phyloP scores from a whole-genome alignment of 2,113 vertebrate species.

The Artemisiospiza belli region DNA sequence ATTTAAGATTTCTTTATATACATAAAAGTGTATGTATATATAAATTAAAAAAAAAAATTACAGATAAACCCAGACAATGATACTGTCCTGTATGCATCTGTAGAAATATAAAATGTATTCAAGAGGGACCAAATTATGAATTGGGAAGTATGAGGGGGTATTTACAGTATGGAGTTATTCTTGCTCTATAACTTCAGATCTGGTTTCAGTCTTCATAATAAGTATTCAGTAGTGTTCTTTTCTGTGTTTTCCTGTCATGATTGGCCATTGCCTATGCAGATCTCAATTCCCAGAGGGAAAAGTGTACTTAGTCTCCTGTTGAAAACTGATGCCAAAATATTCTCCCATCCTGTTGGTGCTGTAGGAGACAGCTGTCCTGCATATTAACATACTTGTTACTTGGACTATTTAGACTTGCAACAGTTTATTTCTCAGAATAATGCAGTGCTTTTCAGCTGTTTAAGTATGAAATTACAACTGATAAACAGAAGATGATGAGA shows the following conservation, averaged over 20 bases:
- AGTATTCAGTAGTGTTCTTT: neutral
- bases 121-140: neutral
- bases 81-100: neutral
- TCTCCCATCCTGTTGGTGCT: neutral
- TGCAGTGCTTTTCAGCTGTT: neutral
- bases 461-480: neutral
- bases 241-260: neutral
- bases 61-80: neutral
- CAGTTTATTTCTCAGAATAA: neutral
- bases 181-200: neutral
- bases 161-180: neutral
- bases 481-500: neutral
- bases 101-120: neutral
- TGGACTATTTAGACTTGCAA: neutral
- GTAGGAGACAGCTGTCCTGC: neutral
- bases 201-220: neutral
- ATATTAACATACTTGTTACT: neutral
- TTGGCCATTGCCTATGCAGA: neutral
- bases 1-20: neutral
- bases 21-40: accelerated
- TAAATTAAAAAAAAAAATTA: neutral
- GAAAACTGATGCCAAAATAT: neutral
- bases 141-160: neutral
- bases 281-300: neutral
- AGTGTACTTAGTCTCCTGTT: neutral